Evolutionary conservation across 2,113 vertebrate species (phyloP).

Genomic region (Ivindomyrus marchei): DNA sequence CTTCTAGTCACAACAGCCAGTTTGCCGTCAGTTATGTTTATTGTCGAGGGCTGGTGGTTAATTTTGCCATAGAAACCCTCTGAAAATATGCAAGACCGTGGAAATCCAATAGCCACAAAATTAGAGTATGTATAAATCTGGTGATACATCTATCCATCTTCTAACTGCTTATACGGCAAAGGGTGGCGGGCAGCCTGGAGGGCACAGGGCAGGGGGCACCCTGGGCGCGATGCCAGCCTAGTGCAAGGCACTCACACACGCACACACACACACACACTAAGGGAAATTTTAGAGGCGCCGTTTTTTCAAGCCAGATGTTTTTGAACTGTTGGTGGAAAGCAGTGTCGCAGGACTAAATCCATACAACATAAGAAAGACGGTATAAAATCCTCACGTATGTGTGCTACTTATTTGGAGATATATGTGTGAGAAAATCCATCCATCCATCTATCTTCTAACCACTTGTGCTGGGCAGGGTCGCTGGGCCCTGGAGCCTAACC

Average conservation of each 20-base stretch:
- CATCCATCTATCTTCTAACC: neutral
- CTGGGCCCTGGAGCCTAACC: neutral
- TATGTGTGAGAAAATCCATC: neutral
- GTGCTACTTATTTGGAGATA: neutral
- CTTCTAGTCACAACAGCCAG: neutral
- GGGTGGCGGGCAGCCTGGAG: neutral
- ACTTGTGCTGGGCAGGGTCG: neutral
- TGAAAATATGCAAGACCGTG: neutral
- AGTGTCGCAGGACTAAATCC: neutral
- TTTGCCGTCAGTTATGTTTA: slow-evolving; percentile 6
- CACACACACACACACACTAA: neutral
- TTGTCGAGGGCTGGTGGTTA: neutral
- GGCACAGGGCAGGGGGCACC: neutral
- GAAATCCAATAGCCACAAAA: neutral
- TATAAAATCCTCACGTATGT: neutral
- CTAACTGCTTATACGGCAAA: neutral
- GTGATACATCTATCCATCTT: neutral
- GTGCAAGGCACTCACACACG: neutral
- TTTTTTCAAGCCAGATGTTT: neutral
- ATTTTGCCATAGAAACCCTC: slow-evolving; percentile 2
- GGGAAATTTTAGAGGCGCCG: neutral
- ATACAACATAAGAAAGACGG: neutral
- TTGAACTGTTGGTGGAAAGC: neutral
- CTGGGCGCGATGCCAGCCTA: too few species aligned
- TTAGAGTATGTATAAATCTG: neutral